Percentiles rank a stretch among this genome's conserved stretches.
Conservation (phyloP, 2,113 vertebrate species). For the Pluvialis apricaria region DNA sequence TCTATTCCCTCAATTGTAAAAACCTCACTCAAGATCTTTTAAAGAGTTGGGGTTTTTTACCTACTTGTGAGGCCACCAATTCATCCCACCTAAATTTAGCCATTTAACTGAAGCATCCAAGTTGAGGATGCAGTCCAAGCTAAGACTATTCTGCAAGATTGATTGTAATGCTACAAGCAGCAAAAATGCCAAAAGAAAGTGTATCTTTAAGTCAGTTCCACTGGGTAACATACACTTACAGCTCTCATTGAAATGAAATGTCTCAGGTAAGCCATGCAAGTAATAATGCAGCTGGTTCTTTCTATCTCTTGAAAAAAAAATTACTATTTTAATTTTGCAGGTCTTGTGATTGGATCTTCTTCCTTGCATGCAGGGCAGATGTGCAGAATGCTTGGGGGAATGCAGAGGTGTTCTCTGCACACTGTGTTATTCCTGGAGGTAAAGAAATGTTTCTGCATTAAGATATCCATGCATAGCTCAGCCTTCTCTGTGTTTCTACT, state of each 20-base stretch:
- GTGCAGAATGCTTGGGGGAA: background rate
- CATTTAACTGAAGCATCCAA: background rate
- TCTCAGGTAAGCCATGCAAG: background rate
- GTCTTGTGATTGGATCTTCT: background rate
- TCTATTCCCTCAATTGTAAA: background rate
- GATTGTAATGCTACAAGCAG: background rate
- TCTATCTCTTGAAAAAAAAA: background rate
- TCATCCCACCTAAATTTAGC: background rate
- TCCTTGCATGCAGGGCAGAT: background rate
- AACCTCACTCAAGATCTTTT: background rate
- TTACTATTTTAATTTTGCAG: background rate
- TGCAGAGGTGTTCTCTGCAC: background rate
- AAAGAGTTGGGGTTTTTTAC: background rate
- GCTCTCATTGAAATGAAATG: background rate
- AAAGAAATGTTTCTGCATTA: background rate
- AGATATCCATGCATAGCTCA: background rate
- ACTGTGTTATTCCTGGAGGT: background rate
- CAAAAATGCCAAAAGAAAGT: background rate
- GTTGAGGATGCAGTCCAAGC: background rate
- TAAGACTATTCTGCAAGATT: background rate
- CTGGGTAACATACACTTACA: background rate
- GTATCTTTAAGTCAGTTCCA: background rate
- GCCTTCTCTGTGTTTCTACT: background rate
- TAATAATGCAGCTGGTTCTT: background rate
- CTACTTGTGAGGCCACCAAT: background rate